Conservation (phyloP, 2,113 vertebrate genomes). For the Cyanocitta stelleri region DNA sequence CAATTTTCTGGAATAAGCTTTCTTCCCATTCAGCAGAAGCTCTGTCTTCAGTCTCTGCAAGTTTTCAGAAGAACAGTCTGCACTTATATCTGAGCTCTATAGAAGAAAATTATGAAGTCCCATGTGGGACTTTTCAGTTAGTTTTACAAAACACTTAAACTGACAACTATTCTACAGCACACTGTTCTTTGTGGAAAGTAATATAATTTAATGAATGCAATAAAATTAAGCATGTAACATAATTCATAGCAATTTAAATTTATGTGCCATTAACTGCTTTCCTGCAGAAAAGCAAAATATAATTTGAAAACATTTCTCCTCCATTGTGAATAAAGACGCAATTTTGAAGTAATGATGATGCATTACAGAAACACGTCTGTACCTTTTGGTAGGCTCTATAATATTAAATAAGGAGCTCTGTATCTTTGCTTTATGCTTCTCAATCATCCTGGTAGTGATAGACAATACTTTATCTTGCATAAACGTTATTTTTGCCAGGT, state of each 20-base stretch:
- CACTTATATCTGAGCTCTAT: background rate
- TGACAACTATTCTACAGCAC: background rate
- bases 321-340: background rate
- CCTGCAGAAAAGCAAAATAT: background rate
- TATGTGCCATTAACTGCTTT: background rate
- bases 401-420: background rate
- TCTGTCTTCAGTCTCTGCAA: background rate
- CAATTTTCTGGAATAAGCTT: background rate
- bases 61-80: background rate
- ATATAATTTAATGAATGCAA: background rate
- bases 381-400: background rate
- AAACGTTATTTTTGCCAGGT: background rate
- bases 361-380: background rate
- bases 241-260: background rate
- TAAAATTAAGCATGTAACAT: background rate
- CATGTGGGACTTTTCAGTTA: background rate
- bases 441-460: background rate
- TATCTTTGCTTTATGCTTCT: background rate
- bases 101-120: background rate
- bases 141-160: slow-evolving; percentile 9
- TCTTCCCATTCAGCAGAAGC: background rate
- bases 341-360: background rate
- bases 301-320: slow-evolving; percentile 21
- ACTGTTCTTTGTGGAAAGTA: background rate
- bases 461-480: background rate